Conservation (phyloP, 2,797 vertebrate species). For the Eulemur albifrons region DNA sequence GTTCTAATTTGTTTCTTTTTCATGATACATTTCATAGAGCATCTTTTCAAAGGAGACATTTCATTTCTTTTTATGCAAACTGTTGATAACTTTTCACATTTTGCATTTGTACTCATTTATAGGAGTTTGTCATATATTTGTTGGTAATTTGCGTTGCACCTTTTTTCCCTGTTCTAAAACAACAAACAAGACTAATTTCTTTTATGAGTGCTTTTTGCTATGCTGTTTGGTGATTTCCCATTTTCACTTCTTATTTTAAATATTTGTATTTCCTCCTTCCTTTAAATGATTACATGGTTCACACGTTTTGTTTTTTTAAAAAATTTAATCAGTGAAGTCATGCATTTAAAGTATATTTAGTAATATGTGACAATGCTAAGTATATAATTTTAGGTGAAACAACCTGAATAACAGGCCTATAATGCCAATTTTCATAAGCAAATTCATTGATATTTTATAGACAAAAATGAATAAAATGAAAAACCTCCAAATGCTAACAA, state of each 20-base stretch:
- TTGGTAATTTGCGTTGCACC: not conserved
- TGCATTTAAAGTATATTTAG: not conserved
- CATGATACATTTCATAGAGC: not conserved
- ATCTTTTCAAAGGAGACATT: not conserved
- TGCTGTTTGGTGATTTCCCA: not conserved
- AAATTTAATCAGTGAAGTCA: not conserved
- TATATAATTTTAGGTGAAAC: not conserved
- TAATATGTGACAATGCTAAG: not conserved
- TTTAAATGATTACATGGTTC: not conserved
- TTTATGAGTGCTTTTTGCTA: not conserved
- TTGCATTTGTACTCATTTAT: not conserved
- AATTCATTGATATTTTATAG: conserved; percentile 1
- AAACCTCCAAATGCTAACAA: not conserved
- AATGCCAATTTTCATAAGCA: not conserved
- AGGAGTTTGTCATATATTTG: not conserved
- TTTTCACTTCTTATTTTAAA: conserved; percentile 13
- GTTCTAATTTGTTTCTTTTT: not conserved
- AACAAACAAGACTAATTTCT: not conserved
- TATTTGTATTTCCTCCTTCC: not conserved
- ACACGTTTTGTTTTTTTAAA: not conserved
- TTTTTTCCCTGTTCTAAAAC: not conserved
- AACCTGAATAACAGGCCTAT: not conserved
- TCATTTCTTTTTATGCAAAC: not conserved
- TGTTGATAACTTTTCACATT: not conserved
- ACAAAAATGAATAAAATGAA: not conserved